phyloP scores from a whole-genome alignment of 2,888 invertebrate genomes.

The Drosophila rellima region DNA sequence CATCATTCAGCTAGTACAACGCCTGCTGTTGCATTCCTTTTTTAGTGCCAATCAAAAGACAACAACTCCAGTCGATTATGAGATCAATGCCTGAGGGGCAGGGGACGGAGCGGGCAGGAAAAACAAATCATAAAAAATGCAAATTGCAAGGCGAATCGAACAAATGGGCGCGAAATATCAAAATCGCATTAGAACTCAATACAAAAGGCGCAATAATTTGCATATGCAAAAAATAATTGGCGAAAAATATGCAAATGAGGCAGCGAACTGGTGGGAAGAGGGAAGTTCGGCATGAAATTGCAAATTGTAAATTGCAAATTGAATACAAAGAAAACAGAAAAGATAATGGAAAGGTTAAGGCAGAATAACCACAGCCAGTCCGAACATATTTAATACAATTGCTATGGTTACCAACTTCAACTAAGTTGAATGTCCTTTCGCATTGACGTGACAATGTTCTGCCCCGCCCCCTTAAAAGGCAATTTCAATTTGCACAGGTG shows the following conservation, averaged over 20 bases:
- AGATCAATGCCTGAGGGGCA: conserved; percentile 61
- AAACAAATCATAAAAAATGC: conserved; percentile 79
- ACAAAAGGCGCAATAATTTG: conserved; percentile 55
- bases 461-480: conserved; percentile 8
- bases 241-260: conserved; percentile 77
- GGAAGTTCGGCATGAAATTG: conserved; percentile 15
- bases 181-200: conserved; percentile 66
- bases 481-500: conserved; percentile 68
- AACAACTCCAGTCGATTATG: conserved; percentile 73
- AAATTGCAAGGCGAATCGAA: conserved; percentile 70
- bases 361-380: background rate
- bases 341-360: background rate
- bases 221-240: conserved; percentile 78
- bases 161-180: conserved; percentile 73
- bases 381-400: conserved; percentile 17
- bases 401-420: conserved; percentile 4
- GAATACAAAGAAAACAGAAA: background rate
- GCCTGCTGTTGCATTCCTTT: conserved; percentile 51
- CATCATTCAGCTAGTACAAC: conserved; percentile 9
- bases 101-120: conserved; percentile 10
- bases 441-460: conserved; percentile 40
- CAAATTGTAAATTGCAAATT: conserved; percentile 41
- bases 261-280: background rate
- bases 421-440: conserved; percentile 67
- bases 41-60: conserved; percentile 60